Conservation (phyloP, 2,113 vertebrate species). For the Anoplopoma fimbria region DNA sequence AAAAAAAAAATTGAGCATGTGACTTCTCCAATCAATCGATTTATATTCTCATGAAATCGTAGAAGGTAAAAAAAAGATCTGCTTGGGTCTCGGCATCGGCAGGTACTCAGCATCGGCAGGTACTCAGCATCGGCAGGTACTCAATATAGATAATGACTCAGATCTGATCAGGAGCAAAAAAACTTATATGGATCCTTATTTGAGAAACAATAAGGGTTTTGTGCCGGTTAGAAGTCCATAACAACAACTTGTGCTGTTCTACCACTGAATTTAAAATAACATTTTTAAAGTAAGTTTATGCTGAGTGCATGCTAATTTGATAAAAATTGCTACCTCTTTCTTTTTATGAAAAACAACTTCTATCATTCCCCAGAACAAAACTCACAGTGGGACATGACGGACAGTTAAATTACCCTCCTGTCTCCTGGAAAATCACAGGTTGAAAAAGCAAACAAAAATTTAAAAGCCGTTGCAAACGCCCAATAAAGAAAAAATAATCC, state of each 20-base stretch:
- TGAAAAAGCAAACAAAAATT: not conserved
- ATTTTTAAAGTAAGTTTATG: not conserved
- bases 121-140: no score
- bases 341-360: conserved; percentile 11
- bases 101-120: no score
- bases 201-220: not conserved
- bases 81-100: no score
- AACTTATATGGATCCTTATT: not conserved
- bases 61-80: no score
- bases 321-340: not conserved
- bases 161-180: no score
- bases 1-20: no score
- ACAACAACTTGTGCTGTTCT: conserved; percentile 1
- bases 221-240: not conserved
- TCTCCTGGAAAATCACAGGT: conserved; percentile 7
- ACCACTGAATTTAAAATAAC: conserved; percentile 4
- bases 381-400: not conserved
- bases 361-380: not conserved
- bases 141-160: no score
- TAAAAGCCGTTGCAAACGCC: not conserved
- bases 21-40: no score
- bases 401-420: conserved; percentile 15
- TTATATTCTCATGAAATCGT: no score
- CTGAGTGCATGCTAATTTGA: not conserved
- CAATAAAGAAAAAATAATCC: conserved; percentile 17